phyloP scores from a whole-genome alignment of 2,888 invertebrate genomes.

The Diarsia mendica region DNA sequence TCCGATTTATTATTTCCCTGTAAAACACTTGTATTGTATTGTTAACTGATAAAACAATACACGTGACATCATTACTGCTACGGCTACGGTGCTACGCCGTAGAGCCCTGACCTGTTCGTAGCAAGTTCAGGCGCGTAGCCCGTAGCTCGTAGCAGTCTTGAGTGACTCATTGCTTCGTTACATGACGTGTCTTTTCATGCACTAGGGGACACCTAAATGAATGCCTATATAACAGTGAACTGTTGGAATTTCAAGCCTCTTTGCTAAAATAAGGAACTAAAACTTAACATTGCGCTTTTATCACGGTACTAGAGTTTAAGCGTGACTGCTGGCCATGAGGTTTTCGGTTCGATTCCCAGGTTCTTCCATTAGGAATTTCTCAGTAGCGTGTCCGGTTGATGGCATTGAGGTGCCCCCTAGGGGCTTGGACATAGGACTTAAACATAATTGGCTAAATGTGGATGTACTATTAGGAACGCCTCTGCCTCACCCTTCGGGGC shows the following conservation, averaged over 20 bases:
- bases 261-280: not conserved
- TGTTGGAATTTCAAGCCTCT: not conserved
- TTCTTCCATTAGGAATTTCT: no score
- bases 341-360: no score
- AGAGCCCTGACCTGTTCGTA: conserved; percentile 30
- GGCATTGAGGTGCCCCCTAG: no score
- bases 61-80: not conserved
- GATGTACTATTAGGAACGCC: no score
- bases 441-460: no score
- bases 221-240: not conserved
- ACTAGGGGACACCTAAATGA: not conserved
- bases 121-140: conserved; percentile 42
- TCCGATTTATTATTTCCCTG: not conserved
- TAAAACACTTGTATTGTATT: not conserved
- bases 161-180: conserved; percentile 24
- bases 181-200: not conserved
- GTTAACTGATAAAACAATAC: not conserved
- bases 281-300: not conserved
- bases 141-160: conserved; percentile 12
- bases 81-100: conserved; percentile 42
- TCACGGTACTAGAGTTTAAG: no score
- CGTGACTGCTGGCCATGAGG: no score
- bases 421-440: no score
- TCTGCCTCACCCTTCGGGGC: no score
- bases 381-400: no score